Base-by-base conservation (phyloP, 2,888 invertebrate genomes). In the Drosophila lutescens region DNA sequence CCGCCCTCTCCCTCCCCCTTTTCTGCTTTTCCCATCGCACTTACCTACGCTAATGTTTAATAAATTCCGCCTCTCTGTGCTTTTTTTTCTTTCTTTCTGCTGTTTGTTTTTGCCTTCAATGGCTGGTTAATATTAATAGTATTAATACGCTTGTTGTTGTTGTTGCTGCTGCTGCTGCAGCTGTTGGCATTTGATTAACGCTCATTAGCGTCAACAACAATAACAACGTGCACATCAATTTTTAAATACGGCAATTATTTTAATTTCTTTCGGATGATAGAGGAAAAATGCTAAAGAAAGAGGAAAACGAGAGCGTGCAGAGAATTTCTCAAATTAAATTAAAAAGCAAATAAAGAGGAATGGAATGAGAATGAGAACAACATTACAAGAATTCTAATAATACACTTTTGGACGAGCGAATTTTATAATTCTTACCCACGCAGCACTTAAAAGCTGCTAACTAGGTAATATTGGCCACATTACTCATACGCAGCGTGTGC, bases 11-110 rank as follows among this genome's bases (percentile, higher is more conserved):
- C 26, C 41, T 20, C 26, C 34, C 34, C 34, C 1, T 5, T 34
- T 34, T 34, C 4, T 34, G 34, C 23, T 49, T 12, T 47, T n/a
- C 40, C 20, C 56, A 69, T 74, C 69, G 77, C 68, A 84, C 75
- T 86, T 84, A 81, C 82, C 82, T 85, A 87, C 75, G 79, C 73
- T 81, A 82, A 82, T 87, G 69, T 79, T 81, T 87, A 81, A 81
- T 87, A 79, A 73, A 87, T 86, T 70, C 32, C 20, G n/a, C 15
- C 4, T 32, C 32, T 41, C n/a, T 30, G 10, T 12, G 10, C 20
- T 20, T 20, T 0, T 7, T 32, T 34, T 34, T 10, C 4, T 34
- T 10, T 34, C 12, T 12, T 12, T 34, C 30, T 30, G 30, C 30
- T 30, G 30, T 20, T n/a, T 26, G 32, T 17, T 34, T 38, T 17